phyloP scores from a whole-genome alignment of 2,797 vertebrate species.

The Rhinella marina region DNA sequence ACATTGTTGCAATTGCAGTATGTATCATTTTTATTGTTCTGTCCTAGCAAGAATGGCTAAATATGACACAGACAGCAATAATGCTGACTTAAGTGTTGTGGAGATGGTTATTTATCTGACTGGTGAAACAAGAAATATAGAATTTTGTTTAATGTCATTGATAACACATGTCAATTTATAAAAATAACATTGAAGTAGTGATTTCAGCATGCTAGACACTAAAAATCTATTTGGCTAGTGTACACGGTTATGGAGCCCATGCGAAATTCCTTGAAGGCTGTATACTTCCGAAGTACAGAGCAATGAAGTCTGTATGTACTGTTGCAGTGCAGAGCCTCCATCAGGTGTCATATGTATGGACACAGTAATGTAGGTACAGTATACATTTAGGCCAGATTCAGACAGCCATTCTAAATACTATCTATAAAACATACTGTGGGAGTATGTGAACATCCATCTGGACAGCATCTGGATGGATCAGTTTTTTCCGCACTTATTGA shows the following conservation, averaged over 20 bases:
- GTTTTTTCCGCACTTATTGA: too few species aligned
- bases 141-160: background rate
- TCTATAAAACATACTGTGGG: too few species aligned
- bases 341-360: background rate
- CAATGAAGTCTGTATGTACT: too few species aligned
- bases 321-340: background rate
- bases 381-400: too few species aligned
- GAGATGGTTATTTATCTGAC: constrained; percentile 1
- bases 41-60: background rate
- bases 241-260: background rate
- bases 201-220: background rate
- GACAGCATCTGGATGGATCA: too few species aligned
- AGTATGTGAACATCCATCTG: too few species aligned
- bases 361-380: too few species aligned
- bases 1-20: background rate
- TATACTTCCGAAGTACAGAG: too few species aligned
- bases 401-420: too few species aligned
- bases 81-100: constrained; percentile 14
- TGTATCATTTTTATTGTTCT: background rate
- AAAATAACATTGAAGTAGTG: background rate
- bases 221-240: background rate
- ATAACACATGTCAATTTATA: background rate
- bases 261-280: too few species aligned
- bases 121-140: background rate
- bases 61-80: background rate